Evolutionary conservation across 2,888 invertebrate genomes (phyloP), one percentile per base, ranked within the genome.

Genomic region (Fragum fragum): DNA sequence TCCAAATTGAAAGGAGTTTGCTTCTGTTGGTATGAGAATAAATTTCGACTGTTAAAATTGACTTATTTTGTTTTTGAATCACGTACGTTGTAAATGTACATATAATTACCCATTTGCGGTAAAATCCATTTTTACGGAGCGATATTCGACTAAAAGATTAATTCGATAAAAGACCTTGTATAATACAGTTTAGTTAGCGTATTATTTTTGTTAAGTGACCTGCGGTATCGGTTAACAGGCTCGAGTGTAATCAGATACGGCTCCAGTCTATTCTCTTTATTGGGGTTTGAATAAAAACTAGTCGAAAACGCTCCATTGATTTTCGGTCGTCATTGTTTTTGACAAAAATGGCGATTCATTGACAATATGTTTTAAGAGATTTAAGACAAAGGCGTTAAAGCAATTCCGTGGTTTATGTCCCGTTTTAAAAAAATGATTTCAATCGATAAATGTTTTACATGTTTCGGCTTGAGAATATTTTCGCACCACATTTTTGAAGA

Each of bases 371-470:
- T 26, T 59, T 16, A 3, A 26, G 59, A 59, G 59, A 59, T 59
- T 6, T 29, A 23, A 28, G 26, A 59, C 59, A 59, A 59, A 59
- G 59, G 59, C 59, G 59, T 59, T 59, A 59, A 26, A 59, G 59
- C 59, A 59, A 16, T 29, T 5, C 23, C 16, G 14, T 26, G 28
- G 59, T 59, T 59, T 59, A 26, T 59, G 59, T 26, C 21, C 28
- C 59, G 59, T 59, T 59, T 59, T 57, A 5, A 18, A 59, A 26
- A 59, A 36, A 36, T 36, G 32, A 36, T 36, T n/a, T 18, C 18
- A 52, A 18, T n/a, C 52, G 52, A 21, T n/a, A 52, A 18, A 52
- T 52, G 14, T 52, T 52, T 52, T 52, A 52, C 52, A 21, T 52
- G 21, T 52, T 52, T 18, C 14, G 18, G 18, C 21, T 52, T 52